Evolutionary conservation across 2,797 vertebrate species (phyloP), one percentile per base, ranked within the genome.

Genomic region (Sus cebifrons): DNA sequence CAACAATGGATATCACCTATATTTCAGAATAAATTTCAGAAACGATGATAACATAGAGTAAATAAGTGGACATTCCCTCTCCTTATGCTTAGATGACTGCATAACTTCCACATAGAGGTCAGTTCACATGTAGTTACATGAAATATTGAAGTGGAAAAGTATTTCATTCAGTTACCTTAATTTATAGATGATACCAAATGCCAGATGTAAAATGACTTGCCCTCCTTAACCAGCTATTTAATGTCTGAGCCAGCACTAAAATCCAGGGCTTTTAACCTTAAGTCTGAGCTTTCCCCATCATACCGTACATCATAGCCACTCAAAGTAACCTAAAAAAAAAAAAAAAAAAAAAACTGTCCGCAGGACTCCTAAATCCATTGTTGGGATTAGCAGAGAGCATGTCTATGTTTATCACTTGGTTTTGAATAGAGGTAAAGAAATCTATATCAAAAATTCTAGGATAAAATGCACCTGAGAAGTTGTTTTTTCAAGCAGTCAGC

Each of bases 71-170:
- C 21, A 77, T 40, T 1, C 49, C 25, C 14, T 64, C 21, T 71
- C n/a, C 5, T 62, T 95, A 74, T 79, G 83, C 15, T 86, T 86
- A 54, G 54, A 78, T 79, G 16, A 92, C 27, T 75, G 40, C 7
- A 67, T 12, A 70, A 56, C 2, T 81, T 75, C 4, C 32, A 86
- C 6, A 3, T 27, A 64, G 2, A 70, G 44, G 7, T 83, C 9
- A 70, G 12, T 40, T 86, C 32, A 93, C 68, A 73, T 79, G 5
- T 81, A 78, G 2, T 54, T 0, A 1, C 0, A 74, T 52, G 27
- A 9, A 79, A 67, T 86, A 49, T 78, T 81, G 86, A 60, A 90
- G 84, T 2, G n/a, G 17, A 89, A 96, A 86, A 82, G 3, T 58
- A 64, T 91, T 68, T 68, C 32, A 23, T 78, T 78, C 54, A 2